A percentile compares a stretch with the other conserved stretches of the same genome.
phyloP scores from a whole-genome alignment of 64 coral and sea anemone genomes.

The Orbicella faveolata region DNA sequence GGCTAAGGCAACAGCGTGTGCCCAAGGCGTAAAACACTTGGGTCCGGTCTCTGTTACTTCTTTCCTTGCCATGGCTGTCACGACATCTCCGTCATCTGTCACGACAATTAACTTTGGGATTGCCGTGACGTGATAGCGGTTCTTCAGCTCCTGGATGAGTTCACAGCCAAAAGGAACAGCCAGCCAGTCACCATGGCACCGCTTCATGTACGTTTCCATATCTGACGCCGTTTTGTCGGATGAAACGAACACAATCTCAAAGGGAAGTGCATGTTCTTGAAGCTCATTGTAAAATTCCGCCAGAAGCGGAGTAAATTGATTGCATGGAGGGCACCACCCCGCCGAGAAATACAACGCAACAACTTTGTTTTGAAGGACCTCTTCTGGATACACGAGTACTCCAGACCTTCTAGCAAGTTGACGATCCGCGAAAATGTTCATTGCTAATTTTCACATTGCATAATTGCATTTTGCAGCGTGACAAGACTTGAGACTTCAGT shows the following conservation, averaged over 20 bases:
- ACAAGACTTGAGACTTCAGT: constrained; percentile 17
- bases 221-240: constrained; percentile 84
- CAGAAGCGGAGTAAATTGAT: constrained; percentile 80
- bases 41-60: constrained; percentile 82
- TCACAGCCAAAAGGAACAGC: constrained; percentile 87
- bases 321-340: constrained; percentile 86
- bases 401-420: constrained; percentile 75
- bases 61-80: constrained; percentile 71
- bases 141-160: constrained; percentile 74
- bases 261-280: constrained; percentile 43
- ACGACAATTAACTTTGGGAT: constrained; percentile 90
- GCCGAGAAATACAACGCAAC: constrained; percentile 91
- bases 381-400: constrained; percentile 61
- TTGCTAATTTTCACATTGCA: not conserved
- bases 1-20: constrained; percentile 74
- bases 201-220: constrained; percentile 87
- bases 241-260: constrained; percentile 83
- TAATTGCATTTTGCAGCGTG: not conserved
- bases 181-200: constrained; percentile 83
- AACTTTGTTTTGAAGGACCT: constrained; percentile 76
- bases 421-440: constrained; percentile 77
- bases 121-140: constrained; percentile 79
- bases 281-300: constrained; percentile 81
- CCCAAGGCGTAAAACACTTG: constrained; percentile 78
- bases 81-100: constrained; percentile 82